These are phyloP conservation scores for Decapterus maruadsi DNA, from an alignment of 2,797 vertebrate genomes.

Conservation along the genomic window DNA sequence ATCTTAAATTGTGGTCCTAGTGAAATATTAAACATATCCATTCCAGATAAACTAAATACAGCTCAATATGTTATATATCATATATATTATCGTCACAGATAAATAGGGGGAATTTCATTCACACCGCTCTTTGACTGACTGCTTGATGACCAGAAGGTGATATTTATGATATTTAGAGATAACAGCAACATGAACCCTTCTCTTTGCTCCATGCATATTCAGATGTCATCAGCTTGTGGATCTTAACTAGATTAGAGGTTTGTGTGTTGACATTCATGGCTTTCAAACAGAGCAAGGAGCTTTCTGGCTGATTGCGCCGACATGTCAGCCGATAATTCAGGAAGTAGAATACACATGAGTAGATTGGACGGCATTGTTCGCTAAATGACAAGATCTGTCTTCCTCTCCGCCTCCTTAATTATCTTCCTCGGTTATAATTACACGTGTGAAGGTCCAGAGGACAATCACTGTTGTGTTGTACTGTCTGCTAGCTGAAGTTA, in stretches of 20 bases:
- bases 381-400: slow-evolving; percentile 81
- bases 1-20: background rate
- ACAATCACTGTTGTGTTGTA: slow-evolving; percentile 74
- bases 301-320: slow-evolving; percentile 79
- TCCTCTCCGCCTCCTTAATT: slow-evolving; percentile 82
- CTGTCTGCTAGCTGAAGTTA: slow-evolving; percentile 67
- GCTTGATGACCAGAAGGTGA: slow-evolving; percentile 23
- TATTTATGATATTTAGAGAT: slow-evolving; percentile 6
- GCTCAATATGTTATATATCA: background rate
- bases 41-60: background rate
- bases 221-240: slow-evolving; percentile 57
- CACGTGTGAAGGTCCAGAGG: slow-evolving; percentile 80
- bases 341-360: slow-evolving; percentile 71
- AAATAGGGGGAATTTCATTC: background rate
- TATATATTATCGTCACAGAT: slow-evolving; percentile 6
- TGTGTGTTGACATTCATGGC: slow-evolving; percentile 69
- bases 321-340: slow-evolving; percentile 78
- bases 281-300: slow-evolving; percentile 41
- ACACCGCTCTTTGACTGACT: slow-evolving; percentile 4
- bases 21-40: background rate
- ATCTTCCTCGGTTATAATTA: slow-evolving; percentile 83
- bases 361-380: slow-evolving; percentile 81
- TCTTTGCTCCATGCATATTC: slow-evolving; percentile 49
- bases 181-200: slow-evolving; percentile 37
- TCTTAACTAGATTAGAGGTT: slow-evolving; percentile 67